Evolutionary conservation across 2,113 vertebrate species (phyloP).

Genomic region (Hippocampus comes): DNA sequence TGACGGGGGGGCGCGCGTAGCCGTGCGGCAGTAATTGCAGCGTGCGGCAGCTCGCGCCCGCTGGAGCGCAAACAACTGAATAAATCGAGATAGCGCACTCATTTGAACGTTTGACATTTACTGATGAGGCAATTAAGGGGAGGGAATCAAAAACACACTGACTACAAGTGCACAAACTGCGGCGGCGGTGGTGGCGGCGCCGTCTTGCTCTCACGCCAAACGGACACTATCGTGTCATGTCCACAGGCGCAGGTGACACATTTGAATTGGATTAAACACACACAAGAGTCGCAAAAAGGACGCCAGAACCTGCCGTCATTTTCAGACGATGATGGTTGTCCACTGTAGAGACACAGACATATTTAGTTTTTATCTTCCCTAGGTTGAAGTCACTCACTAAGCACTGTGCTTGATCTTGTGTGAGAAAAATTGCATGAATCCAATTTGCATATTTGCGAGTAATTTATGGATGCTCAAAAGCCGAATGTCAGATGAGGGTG

Average conservation of each 20-base stretch:
- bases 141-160: constrained; percentile 32
- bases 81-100: constrained; percentile 53
- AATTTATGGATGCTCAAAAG: background rate
- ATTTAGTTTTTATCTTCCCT: no score
- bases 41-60: constrained; percentile 53
- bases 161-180: constrained; percentile 1
- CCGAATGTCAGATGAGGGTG: background rate
- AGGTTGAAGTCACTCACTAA: background rate
- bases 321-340: background rate
- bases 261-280: background rate
- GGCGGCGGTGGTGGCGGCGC: background rate
- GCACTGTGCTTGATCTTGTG: background rate
- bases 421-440: background rate
- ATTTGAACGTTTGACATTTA: constrained; percentile 70
- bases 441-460: background rate
- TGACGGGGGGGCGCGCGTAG: constrained; percentile 44
- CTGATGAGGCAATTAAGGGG: constrained; percentile 71
- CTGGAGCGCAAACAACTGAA: constrained; percentile 64
- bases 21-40: constrained; percentile 57
- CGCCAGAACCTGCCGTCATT: no score
- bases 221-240: background rate
- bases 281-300: background rate
- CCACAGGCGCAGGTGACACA: background rate
- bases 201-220: background rate
- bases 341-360: no score